Base-by-base conservation (phyloP, 2,888 invertebrate species). In the Cataglyphis altisquamis region DNA sequence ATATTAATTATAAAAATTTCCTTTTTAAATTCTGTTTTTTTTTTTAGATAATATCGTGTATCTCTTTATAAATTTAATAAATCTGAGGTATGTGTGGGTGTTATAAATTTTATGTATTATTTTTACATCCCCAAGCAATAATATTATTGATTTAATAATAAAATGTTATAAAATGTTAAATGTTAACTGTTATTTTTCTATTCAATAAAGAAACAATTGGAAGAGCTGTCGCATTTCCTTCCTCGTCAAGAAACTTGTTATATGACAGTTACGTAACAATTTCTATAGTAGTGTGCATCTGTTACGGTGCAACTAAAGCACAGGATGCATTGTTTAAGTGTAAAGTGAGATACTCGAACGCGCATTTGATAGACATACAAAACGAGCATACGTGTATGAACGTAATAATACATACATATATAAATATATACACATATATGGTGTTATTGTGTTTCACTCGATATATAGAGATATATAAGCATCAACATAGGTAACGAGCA, bases 231-330 rank as follows among this genome's bases (percentile, higher is more conserved):
- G 12, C 8, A 48, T 10, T 32, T 45, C 0, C 8, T 62, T 45
- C 8, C n/a, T 32, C 45, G 12, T 8, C 5, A 1, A 72, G 36
- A 5, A 39, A 39, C 57, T 29, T 62, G 18, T 60, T 57, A 18
- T 9, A 4, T 62, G 29, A 60, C 60, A 60, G n/a, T 45, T 73
- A 74, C 45, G 18, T 62, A 62, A 74, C 2, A 45, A n/a, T 74
- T 57, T 60, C n/a, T 45, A 15, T 62, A 45, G 9, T 62, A 25
- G n/a, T 64, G 64, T 39, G 21, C 39, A 41, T 60, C 12, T 60
- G 41, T 60, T 45, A 41, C 15, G 55, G 12, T 36, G 9, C 15
- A 32, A 0, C 12, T 73, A 73, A 62, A 73, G 29, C 62, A 32
- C 8, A 45, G 29, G 2, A 3, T 41, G 25, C 57, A 62, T 73